phyloP scores from a whole-genome alignment of 2,113 vertebrate species.

The Noturus placidus region DNA sequence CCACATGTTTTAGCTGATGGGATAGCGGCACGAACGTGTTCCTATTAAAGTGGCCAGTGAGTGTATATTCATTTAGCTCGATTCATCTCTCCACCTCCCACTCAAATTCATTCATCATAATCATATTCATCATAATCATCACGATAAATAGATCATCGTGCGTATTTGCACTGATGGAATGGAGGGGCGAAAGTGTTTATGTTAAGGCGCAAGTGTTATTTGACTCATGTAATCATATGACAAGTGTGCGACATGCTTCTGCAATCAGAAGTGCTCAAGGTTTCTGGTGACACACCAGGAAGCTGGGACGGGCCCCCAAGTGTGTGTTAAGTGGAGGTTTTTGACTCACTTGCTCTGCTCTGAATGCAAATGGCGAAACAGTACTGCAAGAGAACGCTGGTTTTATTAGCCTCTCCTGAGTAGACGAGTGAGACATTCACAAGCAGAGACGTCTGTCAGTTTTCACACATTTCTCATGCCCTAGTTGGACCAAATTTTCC shows the following conservation, averaged over 20 bases:
- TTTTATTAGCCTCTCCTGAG: constrained; percentile 21
- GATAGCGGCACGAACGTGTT: neutral
- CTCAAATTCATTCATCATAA: neutral
- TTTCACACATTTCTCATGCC: neutral
- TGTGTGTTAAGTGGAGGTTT: constrained; percentile 18
- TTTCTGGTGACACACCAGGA: constrained; percentile 32
- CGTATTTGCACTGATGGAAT: neutral
- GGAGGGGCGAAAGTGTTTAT: neutral
- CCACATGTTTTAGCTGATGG: neutral
- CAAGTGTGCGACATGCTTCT: constrained; percentile 14
- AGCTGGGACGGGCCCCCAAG: constrained; percentile 2
- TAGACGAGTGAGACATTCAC: neutral
- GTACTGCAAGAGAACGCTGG: neutral
- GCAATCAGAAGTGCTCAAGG: constrained; percentile 31
- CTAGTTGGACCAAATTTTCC: neutral
- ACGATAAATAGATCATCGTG: neutral
- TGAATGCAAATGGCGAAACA: constrained; percentile 6
- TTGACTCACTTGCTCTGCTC: constrained; percentile 19
- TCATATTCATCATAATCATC: neutral
- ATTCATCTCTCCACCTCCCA: neutral
- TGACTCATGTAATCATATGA: constrained; percentile 22
- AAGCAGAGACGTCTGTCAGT: neutral
- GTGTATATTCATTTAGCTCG: neutral
- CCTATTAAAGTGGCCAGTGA: neutral
- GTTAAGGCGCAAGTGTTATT: neutral